phyloP scores from a whole-genome alignment of 2,888 invertebrate species.

The Agrotis exclamationis region DNA sequence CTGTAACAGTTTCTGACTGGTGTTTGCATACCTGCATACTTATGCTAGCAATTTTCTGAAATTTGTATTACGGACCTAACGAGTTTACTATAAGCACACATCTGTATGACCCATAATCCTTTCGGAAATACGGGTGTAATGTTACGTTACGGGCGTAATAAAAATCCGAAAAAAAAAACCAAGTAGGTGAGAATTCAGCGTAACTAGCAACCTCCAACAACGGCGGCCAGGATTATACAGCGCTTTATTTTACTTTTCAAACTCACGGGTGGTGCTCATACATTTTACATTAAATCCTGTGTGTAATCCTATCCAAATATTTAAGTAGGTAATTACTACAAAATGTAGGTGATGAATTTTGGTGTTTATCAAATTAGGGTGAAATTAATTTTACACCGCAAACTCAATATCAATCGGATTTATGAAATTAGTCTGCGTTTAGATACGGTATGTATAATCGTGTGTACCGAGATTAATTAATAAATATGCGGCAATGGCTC shows the following conservation, averaged over 20 bases:
- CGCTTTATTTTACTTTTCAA: conserved; percentile 53
- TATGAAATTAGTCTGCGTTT: conserved; percentile 29
- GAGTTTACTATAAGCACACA: too few relatives aligned
- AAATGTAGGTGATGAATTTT: conserved; percentile 41
- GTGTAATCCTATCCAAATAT: conserved; percentile 58
- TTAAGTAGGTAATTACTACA: conserved; percentile 52
- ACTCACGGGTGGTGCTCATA: conserved; percentile 25
- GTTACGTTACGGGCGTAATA: too few relatives aligned
- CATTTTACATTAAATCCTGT: conserved; percentile 49
- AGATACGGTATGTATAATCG: neutral
- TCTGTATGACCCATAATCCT: too few relatives aligned
- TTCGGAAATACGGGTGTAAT: too few relatives aligned
- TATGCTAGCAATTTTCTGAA: too few relatives aligned
- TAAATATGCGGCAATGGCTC: neutral
- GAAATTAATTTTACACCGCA: conserved; percentile 37
- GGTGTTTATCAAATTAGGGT: conserved; percentile 42
- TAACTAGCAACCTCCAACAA: conserved; percentile 13
- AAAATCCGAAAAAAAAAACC: conserved; percentile 1
- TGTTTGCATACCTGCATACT: too few relatives aligned
- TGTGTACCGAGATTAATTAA: neutral
- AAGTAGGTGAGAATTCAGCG: conserved; percentile 1
- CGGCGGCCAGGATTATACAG: conserved; percentile 28
- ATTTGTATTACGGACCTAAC: too few relatives aligned
- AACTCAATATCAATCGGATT: conserved; percentile 26
- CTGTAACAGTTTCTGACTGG: too few relatives aligned